phyloP scores from a whole-genome alignment of 2,113 vertebrate genomes.

The Xyrauchen texanus region DNA sequence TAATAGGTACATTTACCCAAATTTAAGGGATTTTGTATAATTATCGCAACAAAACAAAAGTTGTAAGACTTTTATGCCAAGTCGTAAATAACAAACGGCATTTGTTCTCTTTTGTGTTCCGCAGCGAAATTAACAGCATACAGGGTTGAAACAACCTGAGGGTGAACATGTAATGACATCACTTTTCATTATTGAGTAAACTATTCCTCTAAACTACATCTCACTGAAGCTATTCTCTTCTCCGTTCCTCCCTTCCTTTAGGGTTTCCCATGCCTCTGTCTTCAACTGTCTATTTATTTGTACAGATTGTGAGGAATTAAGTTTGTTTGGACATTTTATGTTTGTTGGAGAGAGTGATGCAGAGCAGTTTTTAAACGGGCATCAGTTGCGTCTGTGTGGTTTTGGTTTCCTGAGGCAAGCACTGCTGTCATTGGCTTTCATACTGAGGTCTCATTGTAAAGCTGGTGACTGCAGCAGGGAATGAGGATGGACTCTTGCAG shows the following conservation, averaged over 20 bases:
- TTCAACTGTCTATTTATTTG: constrained; percentile 10
- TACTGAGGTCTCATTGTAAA: constrained; percentile 43
- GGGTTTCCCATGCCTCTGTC: background rate
- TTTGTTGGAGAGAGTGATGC: background rate
- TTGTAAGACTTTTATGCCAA: no score
- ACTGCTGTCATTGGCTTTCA: constrained; percentile 43
- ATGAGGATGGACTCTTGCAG: constrained; percentile 1
- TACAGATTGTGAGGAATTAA: background rate
- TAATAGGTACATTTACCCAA: no score
- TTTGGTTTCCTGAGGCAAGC: constrained; percentile 43
- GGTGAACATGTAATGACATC: background rate
- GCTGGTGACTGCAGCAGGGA: background rate
- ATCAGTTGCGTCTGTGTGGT: constrained; percentile 3
- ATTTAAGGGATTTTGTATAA: no score
- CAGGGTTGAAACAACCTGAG: background rate
- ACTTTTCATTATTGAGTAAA: background rate
- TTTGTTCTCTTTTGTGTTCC: background rate
- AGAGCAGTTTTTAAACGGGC: constrained; percentile 13
- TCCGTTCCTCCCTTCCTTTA: background rate
- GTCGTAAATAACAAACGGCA: no score
- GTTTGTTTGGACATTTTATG: constrained; percentile 40
- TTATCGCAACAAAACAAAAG: no score
- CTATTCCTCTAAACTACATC: background rate
- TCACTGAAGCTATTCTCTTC: background rate
- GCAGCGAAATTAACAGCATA: background rate